phyloP scores from a whole-genome alignment of 2,888 invertebrate species.

The Orthosia cruda region DNA sequence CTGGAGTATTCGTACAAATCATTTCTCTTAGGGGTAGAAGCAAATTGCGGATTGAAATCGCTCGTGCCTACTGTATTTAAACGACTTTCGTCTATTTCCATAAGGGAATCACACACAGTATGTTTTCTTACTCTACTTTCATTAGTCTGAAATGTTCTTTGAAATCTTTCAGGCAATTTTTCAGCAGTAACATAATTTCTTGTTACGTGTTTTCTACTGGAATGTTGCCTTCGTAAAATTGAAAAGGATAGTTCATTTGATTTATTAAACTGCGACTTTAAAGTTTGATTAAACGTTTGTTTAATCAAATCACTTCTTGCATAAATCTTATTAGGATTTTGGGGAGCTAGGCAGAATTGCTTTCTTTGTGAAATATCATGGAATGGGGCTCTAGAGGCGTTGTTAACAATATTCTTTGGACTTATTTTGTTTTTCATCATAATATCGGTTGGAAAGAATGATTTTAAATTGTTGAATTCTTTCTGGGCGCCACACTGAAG shows the following conservation, averaged over 20 bases:
- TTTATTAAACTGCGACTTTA: conserved; percentile 5
- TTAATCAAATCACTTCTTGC: not conserved
- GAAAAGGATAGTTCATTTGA: conserved; percentile 70
- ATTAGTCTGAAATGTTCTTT: conserved; percentile 25
- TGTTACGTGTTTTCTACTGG: not conserved
- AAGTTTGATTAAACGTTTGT: not conserved
- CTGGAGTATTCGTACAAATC: conserved; percentile 16
- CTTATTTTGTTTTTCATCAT: not conserved
- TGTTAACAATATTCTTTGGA: conserved; percentile 12
- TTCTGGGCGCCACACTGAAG: conserved; percentile 67
- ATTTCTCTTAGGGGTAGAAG: conserved; percentile 80
- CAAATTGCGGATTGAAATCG: conserved; percentile 77
- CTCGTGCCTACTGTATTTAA: conserved; percentile 37
- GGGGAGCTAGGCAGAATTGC: not conserved
- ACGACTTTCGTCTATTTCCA: conserved; percentile 13
- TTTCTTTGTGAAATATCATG: conserved; percentile 23
- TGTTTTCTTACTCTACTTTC: conserved; percentile 7
- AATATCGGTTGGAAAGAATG: conserved; percentile 19
- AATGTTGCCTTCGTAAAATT: conserved; percentile 65
- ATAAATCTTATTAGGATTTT: not conserved
- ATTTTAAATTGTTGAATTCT: conserved; percentile 51
- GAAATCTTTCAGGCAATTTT: conserved; percentile 25
- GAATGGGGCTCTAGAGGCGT: not conserved
- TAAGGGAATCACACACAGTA: conserved; percentile 8
- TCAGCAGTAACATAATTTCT: not conserved